Base-by-base conservation (phyloP, 1,140 invertebrate species). In the Diprion similis region DNA sequence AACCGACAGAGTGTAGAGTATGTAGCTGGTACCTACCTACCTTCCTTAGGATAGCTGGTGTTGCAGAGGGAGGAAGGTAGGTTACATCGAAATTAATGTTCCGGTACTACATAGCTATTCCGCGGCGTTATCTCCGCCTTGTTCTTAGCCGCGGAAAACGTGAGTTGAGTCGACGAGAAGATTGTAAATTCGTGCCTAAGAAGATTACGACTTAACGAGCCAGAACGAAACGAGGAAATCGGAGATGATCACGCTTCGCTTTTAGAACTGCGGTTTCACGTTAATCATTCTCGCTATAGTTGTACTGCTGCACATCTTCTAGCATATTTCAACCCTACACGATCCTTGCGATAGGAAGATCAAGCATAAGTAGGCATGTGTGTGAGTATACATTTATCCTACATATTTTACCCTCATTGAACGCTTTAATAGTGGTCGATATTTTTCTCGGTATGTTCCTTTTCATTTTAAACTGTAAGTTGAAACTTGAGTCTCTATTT, bases 81-180 rank as follows among this genome's bases (percentile, higher is more conserved):
- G 51, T 59, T 59, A 59, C 51, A 15, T 17, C 4, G 51, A 59
- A 59, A 59, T 59, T 59, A 59, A 59, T 59, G 51, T 59, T 17
- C 51, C 51, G 51, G 11, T 59, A 59, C 51, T 59, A 59, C n/a
- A 59, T 59, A 59, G 51, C 51, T 15, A 59, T 46, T 37, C 77
- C 75, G 75, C 73, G 78, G 71, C 73, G 73, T 74, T 74, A n/a
- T 68, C 37, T 47, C 18, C n/a, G 46, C 77, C 67, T 59, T 59
- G 51, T 59, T 59, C 51, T 59, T 59, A 59, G 51, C 8, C 24
- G 72, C 70, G 76, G 80, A 78, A 81, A 82, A 82, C 81, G 81
- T 82, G 81, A 82, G 78, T 70, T 77, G 79, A 78, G 73, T 81
- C 78, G 71, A 71, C 78, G 75, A 82, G 80, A 82, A 82, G 75